Base-by-base conservation (phyloP, 92 coral and sea anemone species). In the Zoanthus gigantus region DNA sequence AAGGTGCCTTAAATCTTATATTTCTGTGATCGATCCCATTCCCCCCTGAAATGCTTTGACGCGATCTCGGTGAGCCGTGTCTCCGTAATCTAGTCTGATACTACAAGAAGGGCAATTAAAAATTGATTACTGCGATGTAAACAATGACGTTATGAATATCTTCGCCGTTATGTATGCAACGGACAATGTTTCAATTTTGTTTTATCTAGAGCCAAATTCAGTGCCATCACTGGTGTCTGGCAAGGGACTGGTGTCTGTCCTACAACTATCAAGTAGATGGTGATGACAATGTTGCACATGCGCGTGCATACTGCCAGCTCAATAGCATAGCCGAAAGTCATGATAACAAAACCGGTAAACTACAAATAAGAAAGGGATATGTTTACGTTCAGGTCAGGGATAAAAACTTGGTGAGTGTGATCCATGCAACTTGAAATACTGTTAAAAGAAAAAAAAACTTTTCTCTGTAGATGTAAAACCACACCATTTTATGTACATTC, bases 141-240 rank as follows among this genome's bases (percentile, higher is more conserved):
- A 23, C 23, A 23, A 23, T 23, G 23, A 23, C 23, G 23, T 23
- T 23, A 23, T 23, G 23, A 23, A 23, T 23, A 23, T 23, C 23
- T 23, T 23, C 23, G 23, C 23, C 23, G 23, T 23, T 23, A 23
- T 23, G 42, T 37, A 37, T 37, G 2, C 42, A 37, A 37, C 42
- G 4, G 3, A 37, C 42, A 50, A 50, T 50, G 1, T 50, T 3
- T 63, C 15, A 23, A 63, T 7, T 50, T 7, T 50, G 56, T 45
- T 74, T 13, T 50, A 2, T 72, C 12, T 17, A 76, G 81, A 58
- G 81, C 7, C 81, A 76, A 34, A 76, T 76, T 32, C 66, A 76
- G n/a, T 76, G 81, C n/a, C 81, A 76, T 28, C 81, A 76, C 47
- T 16, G 16, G 34, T 76, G 81, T 23, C 9, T 76, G 81, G 81